Conservation (phyloP, 2,113 vertebrate genomes). For the Podilymbus podiceps region DNA sequence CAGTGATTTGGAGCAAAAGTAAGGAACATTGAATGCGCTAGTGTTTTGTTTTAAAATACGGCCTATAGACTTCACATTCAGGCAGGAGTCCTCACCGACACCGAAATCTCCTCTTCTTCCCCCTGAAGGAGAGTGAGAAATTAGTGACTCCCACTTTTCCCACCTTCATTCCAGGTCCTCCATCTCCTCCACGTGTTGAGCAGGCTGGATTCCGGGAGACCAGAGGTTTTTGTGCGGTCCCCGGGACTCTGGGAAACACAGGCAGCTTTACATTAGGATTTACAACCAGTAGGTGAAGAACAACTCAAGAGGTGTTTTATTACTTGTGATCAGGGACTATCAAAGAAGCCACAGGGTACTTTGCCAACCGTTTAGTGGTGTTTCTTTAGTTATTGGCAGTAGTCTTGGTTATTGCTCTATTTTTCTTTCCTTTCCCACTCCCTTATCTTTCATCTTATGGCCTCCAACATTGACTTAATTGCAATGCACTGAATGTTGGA, state of each 20-base stretch:
- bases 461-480: background rate
- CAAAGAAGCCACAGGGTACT: constrained; percentile 43
- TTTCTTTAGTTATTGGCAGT: background rate
- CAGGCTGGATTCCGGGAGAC: background rate
- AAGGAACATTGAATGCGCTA: constrained; percentile 12
- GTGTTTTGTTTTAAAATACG: constrained; percentile 42
- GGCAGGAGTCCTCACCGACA: background rate
- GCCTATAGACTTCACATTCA: background rate
- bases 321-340: constrained; percentile 41
- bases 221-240: constrained; percentile 36
- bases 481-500: background rate
- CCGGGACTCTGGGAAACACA: background rate
- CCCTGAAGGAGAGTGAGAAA: background rate
- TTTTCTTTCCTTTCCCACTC: constrained; percentile 16
- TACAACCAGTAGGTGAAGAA: constrained; percentile 48
- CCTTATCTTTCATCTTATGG: constrained; percentile 22
- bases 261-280: constrained; percentile 47
- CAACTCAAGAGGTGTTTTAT: constrained; percentile 50
- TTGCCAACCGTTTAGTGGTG: constrained; percentile 10
- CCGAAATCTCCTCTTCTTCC: background rate
- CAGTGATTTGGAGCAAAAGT: constrained; percentile 27
- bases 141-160: background rate
- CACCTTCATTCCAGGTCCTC: background rate
- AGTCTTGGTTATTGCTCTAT: background rate
- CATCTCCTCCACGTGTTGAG: background rate